These are phyloP conservation scores for Syndactyla subalaris DNA, from an alignment of 2,797 vertebrate species.

Conservation along the genomic window DNA sequence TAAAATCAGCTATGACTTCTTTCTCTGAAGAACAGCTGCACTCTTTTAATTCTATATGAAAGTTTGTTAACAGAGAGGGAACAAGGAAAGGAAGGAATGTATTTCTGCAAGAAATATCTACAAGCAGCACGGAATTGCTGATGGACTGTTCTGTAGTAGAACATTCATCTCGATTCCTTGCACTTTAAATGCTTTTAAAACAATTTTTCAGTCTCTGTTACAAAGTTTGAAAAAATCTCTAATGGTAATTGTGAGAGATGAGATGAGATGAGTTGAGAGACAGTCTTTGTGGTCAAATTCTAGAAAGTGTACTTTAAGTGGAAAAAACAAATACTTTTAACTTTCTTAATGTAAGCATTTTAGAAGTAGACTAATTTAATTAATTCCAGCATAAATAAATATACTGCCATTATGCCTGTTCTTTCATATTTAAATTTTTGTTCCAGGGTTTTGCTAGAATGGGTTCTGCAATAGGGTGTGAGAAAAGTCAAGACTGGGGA, in stretches of 20 bases:
- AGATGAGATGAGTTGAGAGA: not conserved
- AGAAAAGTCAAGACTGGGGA: conserved; percentile 89
- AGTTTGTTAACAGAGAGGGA: not conserved
- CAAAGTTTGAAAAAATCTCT: not conserved
- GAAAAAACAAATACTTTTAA: not conserved
- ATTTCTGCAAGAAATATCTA: not conserved
- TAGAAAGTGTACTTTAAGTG: not conserved
- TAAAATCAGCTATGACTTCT: not conserved
- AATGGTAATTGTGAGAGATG: not conserved
- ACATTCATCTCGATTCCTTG: not conserved
- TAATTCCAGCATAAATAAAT: not conserved
- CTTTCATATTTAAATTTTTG: not conserved
- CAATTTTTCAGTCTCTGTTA: not conserved
- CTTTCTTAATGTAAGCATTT: not conserved
- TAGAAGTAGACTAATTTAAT: not conserved
- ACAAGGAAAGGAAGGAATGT: not conserved
- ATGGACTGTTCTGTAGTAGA: not conserved
- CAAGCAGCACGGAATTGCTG: not conserved
- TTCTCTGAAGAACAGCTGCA: not conserved
- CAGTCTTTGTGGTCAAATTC: not conserved
- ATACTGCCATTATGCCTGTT: not conserved
- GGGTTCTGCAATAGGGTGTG: conserved; percentile 83
- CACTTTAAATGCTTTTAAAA: not conserved
- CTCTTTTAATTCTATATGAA: not conserved
- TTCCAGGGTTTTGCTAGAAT: conserved; percentile 91